Conservation (phyloP, 2,888 invertebrate genomes). For the Machimus atricapillus region DNA sequence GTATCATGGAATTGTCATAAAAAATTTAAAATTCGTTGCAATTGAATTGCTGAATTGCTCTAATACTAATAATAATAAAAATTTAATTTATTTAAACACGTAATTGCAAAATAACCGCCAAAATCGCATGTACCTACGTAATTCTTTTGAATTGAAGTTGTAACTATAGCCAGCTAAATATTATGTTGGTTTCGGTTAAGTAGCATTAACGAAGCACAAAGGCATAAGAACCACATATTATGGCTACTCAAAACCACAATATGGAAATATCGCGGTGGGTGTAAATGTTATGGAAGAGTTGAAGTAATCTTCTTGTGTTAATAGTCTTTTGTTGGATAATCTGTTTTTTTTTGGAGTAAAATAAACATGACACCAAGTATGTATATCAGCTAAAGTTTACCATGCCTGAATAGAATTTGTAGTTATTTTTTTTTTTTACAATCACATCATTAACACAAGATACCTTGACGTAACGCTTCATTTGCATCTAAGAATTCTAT, state of each 20-base stretch:
- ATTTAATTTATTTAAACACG: too few species aligned
- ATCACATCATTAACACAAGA: not conserved
- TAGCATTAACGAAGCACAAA: not conserved
- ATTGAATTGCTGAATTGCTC: too few species aligned
- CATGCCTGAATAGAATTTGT: not conserved
- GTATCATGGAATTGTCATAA: too few species aligned
- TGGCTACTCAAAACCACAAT: not conserved
- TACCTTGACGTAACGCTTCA: slow-evolving; percentile 23
- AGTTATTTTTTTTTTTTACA: not conserved
- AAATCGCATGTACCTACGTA: too few species aligned
- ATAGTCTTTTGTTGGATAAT: not conserved
- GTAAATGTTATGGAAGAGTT: not conserved
- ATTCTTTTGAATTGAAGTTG: too few species aligned
- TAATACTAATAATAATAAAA: too few species aligned
- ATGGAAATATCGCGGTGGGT: not conserved
- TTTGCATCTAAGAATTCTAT: slow-evolving; percentile 29
- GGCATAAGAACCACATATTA: not conserved
- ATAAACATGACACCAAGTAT: not conserved
- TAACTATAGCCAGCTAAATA: too few species aligned
- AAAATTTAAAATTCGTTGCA: too few species aligned
- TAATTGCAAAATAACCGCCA: too few species aligned
- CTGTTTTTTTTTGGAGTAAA: not conserved
- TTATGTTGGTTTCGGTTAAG: too few species aligned
- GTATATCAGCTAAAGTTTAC: too few species aligned
- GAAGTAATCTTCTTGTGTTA: not conserved